Conservation (phyloP, 2,113 vertebrate species). For the Zapornia atra region DNA sequence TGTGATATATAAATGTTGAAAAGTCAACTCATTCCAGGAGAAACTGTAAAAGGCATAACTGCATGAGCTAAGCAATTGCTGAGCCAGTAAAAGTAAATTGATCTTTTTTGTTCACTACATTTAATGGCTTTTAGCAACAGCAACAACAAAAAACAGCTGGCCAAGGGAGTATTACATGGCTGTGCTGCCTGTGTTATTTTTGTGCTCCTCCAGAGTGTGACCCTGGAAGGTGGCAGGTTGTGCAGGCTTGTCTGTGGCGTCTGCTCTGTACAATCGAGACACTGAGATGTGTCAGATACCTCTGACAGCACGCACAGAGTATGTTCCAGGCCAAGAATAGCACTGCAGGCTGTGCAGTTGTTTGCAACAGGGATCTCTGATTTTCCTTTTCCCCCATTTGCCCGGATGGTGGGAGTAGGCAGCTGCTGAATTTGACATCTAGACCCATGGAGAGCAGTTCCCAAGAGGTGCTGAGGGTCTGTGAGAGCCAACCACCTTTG, state of each 20-base stretch:
- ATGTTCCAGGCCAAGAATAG: not conserved
- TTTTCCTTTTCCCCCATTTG: not conserved
- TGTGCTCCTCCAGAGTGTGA: not conserved
- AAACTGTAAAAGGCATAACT: not conserved
- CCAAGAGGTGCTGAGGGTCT: accelerated
- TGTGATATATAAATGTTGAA: not conserved
- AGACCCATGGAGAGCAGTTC: accelerated
- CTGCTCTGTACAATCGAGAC: not conserved
- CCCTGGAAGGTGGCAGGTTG: not conserved
- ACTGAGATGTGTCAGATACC: not conserved
- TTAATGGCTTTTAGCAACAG: not conserved
- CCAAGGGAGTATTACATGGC: not conserved
- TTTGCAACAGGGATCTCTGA: not conserved
- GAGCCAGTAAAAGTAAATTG: not conserved
- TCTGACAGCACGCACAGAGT: not conserved
- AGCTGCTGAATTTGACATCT: not conserved
- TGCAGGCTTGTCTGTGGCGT: not conserved
- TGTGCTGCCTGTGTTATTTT: not conserved
- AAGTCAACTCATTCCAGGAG: not conserved
- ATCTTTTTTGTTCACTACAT: not conserved
- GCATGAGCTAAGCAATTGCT: not conserved
- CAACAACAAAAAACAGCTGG: not conserved
- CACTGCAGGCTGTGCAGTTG: not conserved
- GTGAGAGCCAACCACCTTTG: accelerated
- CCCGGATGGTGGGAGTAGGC: too few species aligned